Conservation (phyloP, 2,888 invertebrate genomes). For the Cheiracanthium punctorium region DNA sequence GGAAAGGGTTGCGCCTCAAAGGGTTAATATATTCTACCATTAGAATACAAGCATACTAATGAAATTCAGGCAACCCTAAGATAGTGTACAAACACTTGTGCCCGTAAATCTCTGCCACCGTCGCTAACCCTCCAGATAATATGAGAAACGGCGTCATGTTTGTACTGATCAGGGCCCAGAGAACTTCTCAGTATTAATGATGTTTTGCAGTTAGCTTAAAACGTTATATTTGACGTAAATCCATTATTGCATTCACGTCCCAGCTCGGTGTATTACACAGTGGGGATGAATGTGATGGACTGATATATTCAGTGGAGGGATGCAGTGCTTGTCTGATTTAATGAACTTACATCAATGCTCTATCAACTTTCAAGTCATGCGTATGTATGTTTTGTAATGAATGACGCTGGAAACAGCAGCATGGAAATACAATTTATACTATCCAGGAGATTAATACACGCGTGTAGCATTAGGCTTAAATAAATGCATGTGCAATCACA, state of each 20-base stretch:
- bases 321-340: not conserved
- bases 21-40: no score
- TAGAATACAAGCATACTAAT: no score
- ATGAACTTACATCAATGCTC: not conserved
- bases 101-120: not conserved
- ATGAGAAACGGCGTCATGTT: not conserved
- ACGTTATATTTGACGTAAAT: not conserved
- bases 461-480: no score
- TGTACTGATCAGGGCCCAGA: not conserved
- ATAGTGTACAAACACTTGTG: no score
- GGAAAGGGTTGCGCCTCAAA: no score
- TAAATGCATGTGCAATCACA: no score
- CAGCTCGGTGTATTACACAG: not conserved
- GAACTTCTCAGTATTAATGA: constrained; percentile 11
- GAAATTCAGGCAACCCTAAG: no score
- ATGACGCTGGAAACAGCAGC: no score
- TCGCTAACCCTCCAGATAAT: not conserved
- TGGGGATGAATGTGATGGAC: not conserved
- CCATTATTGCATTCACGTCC: not conserved
- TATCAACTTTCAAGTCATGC: not conserved
- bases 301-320: not conserved
- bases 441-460: no score
- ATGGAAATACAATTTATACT: no score
- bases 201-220: constrained; percentile 13
- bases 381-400: not conserved